Percentiles rank a stretch among this genome's conserved stretches.
Conservation (phyloP, 2,888 invertebrate genomes). For the Osedax fenrisi region DNA sequence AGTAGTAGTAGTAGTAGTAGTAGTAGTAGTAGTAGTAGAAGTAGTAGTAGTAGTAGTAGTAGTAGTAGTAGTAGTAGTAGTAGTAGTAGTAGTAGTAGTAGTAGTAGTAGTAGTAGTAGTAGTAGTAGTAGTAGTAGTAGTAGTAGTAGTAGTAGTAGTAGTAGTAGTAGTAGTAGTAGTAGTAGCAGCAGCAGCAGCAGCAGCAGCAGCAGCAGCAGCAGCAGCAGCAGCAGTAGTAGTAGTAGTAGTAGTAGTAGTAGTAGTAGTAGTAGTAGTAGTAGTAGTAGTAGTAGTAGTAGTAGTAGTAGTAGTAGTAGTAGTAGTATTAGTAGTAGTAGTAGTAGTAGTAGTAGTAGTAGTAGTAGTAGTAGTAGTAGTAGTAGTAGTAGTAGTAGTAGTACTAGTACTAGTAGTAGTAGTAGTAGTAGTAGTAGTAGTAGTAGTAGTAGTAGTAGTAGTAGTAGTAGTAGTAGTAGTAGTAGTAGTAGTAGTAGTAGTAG, state of each 20-base stretch:
- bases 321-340: too few species aligned
- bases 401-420: too few species aligned
- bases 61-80: conserved; percentile 32
- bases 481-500: too few species aligned
- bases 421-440: too few species aligned
- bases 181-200: conserved; percentile 14
- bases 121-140: conserved; percentile 31
- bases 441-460: too few species aligned
- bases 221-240: too few species aligned
- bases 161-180: conserved; percentile 32
- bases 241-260: conserved; percentile 32
- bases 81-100: conserved; percentile 33
- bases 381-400: neutral
- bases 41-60: conserved; percentile 31
- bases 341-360: conserved; percentile 20
- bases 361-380: conserved; percentile 1
- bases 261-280: conserved; percentile 32
- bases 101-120: conserved; percentile 31
- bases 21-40: conserved; percentile 32
- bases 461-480: too few species aligned
- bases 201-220: too few species aligned
- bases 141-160: conserved; percentile 33
- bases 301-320: conserved; percentile 30
- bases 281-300: conserved; percentile 32
- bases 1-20: conserved; percentile 28